A percentile compares a stretch with the other conserved stretches of the same genome.
phyloP scores from a whole-genome alignment of 2,113 vertebrate genomes.

The Rousettus leschenaultii region DNA sequence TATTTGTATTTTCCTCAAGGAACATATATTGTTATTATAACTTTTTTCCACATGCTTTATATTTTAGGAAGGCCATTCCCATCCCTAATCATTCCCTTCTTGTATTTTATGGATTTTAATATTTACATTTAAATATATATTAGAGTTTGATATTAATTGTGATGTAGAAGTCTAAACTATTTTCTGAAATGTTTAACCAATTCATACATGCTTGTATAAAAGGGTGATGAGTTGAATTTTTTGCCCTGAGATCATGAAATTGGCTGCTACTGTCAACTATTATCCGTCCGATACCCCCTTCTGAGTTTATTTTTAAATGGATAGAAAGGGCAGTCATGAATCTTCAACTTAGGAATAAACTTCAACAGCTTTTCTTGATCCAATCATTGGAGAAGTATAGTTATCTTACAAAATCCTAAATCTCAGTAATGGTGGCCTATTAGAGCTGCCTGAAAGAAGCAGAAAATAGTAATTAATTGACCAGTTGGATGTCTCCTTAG shows the following conservation, averaged over 20 bases:
- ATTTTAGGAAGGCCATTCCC: neutral
- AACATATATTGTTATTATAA: neutral
- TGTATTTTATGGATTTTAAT: neutral
- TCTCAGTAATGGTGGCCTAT: neutral
- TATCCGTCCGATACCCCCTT: neutral
- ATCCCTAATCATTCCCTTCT: neutral
- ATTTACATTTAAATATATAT: neutral
- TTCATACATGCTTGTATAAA: neutral
- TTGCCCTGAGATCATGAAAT: neutral
- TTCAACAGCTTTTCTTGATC: neutral
- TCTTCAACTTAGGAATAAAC: neutral
- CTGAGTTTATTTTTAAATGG: neutral
- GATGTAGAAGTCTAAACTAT: neutral
- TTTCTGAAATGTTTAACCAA: neutral
- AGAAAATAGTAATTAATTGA: neutral
- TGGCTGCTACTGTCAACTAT: neutral
- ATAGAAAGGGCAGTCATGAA: neutral
- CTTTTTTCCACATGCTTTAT: neutral
- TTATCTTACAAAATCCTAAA: neutral
- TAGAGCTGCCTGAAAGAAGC: neutral
- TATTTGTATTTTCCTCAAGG: neutral
- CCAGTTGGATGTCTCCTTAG: neutral
- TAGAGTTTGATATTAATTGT: neutral
- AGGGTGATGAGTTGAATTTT: neutral
- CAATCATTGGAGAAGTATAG: neutral